Conservation (phyloP, 2,113 vertebrate genomes). For the Stictonetta naevosa region DNA sequence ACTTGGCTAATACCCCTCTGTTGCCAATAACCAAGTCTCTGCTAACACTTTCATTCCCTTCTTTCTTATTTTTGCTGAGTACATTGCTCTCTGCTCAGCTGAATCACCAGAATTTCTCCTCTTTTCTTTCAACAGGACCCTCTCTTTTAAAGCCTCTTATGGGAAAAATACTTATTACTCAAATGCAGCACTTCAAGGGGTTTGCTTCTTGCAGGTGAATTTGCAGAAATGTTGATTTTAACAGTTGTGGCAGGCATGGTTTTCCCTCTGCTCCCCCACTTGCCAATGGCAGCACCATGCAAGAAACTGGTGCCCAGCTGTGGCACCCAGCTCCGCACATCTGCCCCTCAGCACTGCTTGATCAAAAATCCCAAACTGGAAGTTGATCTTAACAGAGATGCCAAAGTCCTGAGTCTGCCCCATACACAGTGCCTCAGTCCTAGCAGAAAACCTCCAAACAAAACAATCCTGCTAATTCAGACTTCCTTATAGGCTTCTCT, state of each 20-base stretch:
- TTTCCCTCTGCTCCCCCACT: neutral
- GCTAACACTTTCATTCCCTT: conserved; percentile 47
- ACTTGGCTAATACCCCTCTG: conserved; percentile 51
- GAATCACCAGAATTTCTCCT: conserved; percentile 22
- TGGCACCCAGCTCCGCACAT: neutral
- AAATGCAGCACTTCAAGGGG: neutral
- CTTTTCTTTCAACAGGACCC: neutral
- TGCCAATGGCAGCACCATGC: neutral
- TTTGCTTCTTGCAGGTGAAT: conserved; percentile 19
- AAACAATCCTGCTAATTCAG: neutral
- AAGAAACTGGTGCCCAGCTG: neutral
- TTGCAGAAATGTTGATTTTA: neutral
- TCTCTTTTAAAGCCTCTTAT: conserved; percentile 13
- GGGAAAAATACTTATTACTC: neutral
- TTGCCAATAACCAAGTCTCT: conserved; percentile 57
- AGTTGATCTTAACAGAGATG: neutral
- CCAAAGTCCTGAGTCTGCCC: neutral
- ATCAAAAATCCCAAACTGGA: neutral
- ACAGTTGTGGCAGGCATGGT: neutral
- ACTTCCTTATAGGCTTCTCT: neutral
- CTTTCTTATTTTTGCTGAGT: conserved; percentile 3
- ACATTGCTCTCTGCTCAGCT: neutral
- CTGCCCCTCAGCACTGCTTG: neutral
- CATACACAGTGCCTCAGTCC: neutral
- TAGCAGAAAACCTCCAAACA: neutral